A percentile compares a stretch with the other conserved stretches of the same genome.
These are phyloP conservation scores for Channallabes apus DNA, from an alignment of 2,797 vertebrate genomes.

Conservation along the genomic window DNA sequence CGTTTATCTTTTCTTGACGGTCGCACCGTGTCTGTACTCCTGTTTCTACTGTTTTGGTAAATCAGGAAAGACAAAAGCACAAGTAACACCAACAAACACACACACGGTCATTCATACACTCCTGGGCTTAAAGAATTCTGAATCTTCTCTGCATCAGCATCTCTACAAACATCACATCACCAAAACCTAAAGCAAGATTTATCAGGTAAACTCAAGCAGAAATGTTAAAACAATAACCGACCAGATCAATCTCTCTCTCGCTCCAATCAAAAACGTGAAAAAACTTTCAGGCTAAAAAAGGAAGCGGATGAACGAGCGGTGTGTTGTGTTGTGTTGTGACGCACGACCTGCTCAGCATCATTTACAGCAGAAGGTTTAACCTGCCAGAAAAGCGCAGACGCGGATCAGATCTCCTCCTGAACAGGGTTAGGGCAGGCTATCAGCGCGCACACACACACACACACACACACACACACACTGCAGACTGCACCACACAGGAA, in stretches of 20 bases:
- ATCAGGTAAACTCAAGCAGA: no score
- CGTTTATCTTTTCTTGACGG: not conserved
- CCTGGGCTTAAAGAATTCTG: not conserved
- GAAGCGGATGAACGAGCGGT: not conserved
- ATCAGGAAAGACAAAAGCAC: not conserved
- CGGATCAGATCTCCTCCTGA: conserved; percentile 13
- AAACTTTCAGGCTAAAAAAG: not conserved
- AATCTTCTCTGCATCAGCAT: not conserved
- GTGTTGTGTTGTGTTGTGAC: not conserved
- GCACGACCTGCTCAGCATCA: conserved; percentile 25
- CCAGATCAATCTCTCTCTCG: not conserved
- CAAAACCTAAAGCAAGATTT: no score
- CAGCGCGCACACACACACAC: not conserved
- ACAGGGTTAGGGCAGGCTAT: conserved; percentile 20
- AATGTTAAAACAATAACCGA: not conserved
- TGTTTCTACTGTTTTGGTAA: not conserved
- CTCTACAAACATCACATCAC: not conserved
- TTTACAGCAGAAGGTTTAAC: conserved; percentile 18
- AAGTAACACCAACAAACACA: not conserved
- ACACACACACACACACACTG: not conserved
- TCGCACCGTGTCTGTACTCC: not conserved
- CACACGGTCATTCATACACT: not conserved
- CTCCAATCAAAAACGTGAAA: not conserved
- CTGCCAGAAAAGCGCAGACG: conserved; percentile 42
- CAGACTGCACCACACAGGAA: not conserved